Evolutionary conservation across 2,797 vertebrate species (phyloP).

Genomic region (Loris lydekkerianus): DNA sequence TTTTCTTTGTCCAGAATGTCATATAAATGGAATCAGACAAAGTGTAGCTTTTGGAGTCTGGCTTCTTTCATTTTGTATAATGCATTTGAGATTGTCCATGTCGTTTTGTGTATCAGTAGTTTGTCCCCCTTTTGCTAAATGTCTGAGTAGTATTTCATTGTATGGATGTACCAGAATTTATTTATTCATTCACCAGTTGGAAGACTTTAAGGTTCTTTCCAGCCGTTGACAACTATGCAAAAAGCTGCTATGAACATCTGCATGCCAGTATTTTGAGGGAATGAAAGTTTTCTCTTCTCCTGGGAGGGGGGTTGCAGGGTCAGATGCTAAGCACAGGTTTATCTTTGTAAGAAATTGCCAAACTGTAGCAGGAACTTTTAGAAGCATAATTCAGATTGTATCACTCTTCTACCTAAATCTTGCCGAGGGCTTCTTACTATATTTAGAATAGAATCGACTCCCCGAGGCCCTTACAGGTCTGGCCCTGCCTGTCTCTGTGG

Average conservation of each 20-base stretch:
- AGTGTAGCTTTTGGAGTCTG: not conserved
- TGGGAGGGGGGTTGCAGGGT: constrained; percentile 1
- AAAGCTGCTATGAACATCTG: not conserved
- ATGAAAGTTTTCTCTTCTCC: not conserved
- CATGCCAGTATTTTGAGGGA: not conserved
- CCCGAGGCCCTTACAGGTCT: not conserved
- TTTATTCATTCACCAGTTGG: not conserved
- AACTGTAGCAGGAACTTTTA: not conserved
- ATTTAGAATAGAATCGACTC: not conserved
- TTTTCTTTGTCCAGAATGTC: not conserved
- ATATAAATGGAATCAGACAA: not conserved
- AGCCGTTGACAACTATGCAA: not conserved
- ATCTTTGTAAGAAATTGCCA: constrained; percentile 45
- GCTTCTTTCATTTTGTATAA: not conserved
- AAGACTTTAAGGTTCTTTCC: not conserved
- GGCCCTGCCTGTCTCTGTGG: not conserved
- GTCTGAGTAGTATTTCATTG: not conserved
- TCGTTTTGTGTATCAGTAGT: not conserved
- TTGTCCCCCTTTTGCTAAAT: not conserved
- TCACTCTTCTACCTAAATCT: constrained; percentile 33
- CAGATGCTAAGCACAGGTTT: constrained; percentile 56
- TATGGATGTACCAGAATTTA: not conserved
- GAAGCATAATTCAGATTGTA: constrained; percentile 48
- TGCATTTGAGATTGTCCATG: not conserved
- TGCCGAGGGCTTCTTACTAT: constrained; percentile 46